Conservation (phyloP, 2,888 invertebrate species). For the Lycocerus yunnanus region DNA sequence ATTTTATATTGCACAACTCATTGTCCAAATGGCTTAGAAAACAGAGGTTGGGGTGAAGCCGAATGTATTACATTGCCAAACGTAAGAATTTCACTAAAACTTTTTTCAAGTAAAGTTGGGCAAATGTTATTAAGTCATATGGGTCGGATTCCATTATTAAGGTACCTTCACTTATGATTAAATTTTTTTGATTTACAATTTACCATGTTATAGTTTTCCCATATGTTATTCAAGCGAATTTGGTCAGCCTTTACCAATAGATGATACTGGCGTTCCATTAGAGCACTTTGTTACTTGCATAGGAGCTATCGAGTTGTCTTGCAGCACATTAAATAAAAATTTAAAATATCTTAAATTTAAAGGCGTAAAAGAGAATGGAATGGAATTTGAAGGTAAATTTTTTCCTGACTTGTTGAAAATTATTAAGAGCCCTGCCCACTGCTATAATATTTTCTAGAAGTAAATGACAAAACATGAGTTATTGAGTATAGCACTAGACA, state of each 20-base stretch:
- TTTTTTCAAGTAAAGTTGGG: conserved; percentile 68
- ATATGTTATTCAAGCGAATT: conserved; percentile 81
- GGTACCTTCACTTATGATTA: conserved; percentile 58
- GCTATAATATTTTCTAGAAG: not conserved
- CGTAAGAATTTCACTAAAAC: conserved; percentile 68
- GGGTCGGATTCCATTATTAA: conserved; percentile 77
- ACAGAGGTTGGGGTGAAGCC: conserved; percentile 75
- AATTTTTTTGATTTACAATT: conserved; percentile 2
- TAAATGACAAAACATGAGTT: not conserved
- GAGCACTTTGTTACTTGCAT: conserved; percentile 90
- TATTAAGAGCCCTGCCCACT: conserved; percentile 5
- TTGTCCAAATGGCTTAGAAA: conserved; percentile 62
- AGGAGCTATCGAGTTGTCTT: conserved; percentile 64
- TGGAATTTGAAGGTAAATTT: conserved; percentile 33
- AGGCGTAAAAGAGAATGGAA: conserved; percentile 35
- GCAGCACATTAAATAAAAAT: conserved; percentile 52
- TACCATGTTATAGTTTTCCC: conserved; percentile 65
- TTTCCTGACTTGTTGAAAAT: too few relatives aligned
- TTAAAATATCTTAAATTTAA: conserved; percentile 49
- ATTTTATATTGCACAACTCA: conserved; percentile 70
- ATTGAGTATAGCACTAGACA: not conserved
- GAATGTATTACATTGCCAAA: conserved; percentile 68
- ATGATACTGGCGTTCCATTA: conserved; percentile 78
- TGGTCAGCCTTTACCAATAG: conserved; percentile 63
- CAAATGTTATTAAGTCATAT: conserved; percentile 73